Evolutionary conservation across 2,113 vertebrate species (phyloP).

Genomic region (Aspiorhynchus laticeps): DNA sequence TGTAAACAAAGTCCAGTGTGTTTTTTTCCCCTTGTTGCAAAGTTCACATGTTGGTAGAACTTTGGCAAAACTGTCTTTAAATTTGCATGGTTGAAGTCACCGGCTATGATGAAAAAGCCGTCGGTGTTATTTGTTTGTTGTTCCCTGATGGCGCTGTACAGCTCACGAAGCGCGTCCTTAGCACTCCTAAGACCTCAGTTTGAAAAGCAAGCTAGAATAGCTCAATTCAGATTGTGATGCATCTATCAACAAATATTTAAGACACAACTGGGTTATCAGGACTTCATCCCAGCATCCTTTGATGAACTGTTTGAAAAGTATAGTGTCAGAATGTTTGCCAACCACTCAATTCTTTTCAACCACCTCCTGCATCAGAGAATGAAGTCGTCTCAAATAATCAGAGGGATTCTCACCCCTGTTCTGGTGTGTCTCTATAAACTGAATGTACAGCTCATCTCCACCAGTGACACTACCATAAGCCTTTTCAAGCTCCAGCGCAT

Average conservation of each 20-base stretch:
- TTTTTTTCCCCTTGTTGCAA: no score
- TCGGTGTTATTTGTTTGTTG: no score
- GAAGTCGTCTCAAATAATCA: constrained; percentile 40
- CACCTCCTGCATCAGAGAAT: constrained; percentile 39
- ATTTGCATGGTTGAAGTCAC: no score
- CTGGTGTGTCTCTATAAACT: constrained; percentile 47
- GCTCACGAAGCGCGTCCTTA: no score
- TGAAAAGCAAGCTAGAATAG: constrained; percentile 24
- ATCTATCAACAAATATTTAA: background rate
- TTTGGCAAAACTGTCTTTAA: no score
- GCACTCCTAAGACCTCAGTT: constrained; percentile 13
- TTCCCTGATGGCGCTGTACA: no score
- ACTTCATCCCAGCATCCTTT: constrained; percentile 26
- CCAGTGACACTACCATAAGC: constrained; percentile 52
- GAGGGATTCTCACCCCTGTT: constrained; percentile 41
- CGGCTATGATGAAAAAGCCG: no score
- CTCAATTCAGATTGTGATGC: background rate
- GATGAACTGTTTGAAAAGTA: constrained; percentile 35
- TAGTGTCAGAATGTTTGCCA: background rate
- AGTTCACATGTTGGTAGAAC: no score
- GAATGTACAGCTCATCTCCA: constrained; percentile 50
- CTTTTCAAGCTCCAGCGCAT: constrained; percentile 37
- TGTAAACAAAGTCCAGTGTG: no score
- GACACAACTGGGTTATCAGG: background rate
- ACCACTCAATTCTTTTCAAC: constrained; percentile 35